These are phyloP conservation scores for Machimus rusticus DNA, from an alignment of 2,888 invertebrate species.

Conservation along the genomic window DNA sequence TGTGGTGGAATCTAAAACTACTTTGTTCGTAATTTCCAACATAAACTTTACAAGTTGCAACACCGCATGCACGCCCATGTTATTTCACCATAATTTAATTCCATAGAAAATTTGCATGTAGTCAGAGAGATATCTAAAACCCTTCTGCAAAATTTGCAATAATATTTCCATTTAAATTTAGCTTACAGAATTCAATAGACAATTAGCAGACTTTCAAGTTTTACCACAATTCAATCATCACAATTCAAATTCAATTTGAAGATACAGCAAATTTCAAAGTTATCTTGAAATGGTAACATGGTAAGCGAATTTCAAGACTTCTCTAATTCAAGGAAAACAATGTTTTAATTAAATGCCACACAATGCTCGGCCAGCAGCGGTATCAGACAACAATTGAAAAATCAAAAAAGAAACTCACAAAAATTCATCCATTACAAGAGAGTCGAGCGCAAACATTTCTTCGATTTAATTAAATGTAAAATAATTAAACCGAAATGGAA, in stretches of 20 bases:
- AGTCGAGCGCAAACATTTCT: background rate
- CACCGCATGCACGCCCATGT: no score
- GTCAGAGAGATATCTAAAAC: background rate
- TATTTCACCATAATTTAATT: background rate
- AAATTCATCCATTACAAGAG: background rate
- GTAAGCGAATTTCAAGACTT: background rate
- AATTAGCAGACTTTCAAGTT: background rate
- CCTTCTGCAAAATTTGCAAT: background rate
- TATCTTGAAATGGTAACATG: background rate
- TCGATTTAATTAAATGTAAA: constrained; percentile 7
- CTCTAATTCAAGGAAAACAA: background rate
- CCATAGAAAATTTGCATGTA: background rate
- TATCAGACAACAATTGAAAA: background rate
- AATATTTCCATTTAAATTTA: background rate
- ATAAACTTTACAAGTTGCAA: no score
- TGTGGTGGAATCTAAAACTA: no score
- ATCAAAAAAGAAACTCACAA: background rate
- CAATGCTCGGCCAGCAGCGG: background rate
- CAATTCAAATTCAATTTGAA: background rate
- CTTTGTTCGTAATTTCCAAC: no score
- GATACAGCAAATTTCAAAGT: background rate
- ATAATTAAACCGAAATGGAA: constrained; percentile 4
- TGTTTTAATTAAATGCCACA: background rate
- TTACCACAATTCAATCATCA: background rate
- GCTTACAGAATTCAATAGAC: background rate